phyloP scores from a whole-genome alignment of 2,113 vertebrate species.

The Ramphastos sulfuratus region DNA sequence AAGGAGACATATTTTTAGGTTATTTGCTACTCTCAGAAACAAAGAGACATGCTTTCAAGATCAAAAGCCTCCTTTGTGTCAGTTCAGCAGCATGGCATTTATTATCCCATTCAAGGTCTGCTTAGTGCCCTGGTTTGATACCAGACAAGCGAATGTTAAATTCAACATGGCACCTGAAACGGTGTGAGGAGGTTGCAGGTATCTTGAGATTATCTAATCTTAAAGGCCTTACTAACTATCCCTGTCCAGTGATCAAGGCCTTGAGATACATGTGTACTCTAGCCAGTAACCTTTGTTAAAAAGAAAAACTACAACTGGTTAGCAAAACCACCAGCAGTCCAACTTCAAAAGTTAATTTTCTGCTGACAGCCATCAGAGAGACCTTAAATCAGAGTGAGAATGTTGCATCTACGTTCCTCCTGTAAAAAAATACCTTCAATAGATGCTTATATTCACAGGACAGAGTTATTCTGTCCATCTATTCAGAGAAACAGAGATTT shows the following conservation, averaged over 20 bases:
- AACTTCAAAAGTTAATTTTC: background rate
- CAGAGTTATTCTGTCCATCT: background rate
- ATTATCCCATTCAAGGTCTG: background rate
- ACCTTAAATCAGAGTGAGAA: background rate
- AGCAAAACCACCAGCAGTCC: background rate
- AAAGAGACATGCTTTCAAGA: background rate
- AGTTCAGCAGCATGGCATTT: background rate
- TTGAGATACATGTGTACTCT: background rate
- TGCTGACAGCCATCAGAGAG: background rate
- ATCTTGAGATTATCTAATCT: background rate
- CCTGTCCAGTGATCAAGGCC: background rate
- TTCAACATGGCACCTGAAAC: background rate
- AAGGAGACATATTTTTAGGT: background rate
- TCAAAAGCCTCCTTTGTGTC: background rate
- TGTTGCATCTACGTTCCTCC: background rate
- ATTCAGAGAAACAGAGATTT: background rate
- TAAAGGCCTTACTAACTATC: background rate
- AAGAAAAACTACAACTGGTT: background rate
- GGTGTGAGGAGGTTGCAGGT: background rate
- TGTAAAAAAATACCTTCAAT: background rate
- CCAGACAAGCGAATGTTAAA: background rate
- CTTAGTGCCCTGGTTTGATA: background rate
- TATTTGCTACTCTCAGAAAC: background rate
- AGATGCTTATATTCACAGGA: background rate
- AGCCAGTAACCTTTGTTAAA: background rate